A percentile compares a stretch with the other conserved stretches of the same genome.
These are phyloP conservation scores for Pelobates cultripes DNA, from an alignment of 2,797 vertebrate species.

Conservation along the genomic window DNA sequence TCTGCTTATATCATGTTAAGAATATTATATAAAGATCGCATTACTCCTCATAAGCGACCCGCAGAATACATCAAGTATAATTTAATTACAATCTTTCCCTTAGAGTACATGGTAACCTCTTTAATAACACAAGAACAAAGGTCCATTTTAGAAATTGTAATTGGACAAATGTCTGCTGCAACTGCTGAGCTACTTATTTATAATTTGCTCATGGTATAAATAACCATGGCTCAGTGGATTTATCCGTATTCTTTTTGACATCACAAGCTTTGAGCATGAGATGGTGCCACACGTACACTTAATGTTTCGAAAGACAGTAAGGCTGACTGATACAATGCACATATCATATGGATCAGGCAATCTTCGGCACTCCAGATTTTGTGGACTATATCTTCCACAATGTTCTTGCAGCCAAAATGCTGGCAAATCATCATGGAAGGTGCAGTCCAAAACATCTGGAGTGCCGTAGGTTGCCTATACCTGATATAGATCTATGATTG, in stretches of 20 bases:
- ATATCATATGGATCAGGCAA: too few relatives aligned
- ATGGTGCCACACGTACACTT: too few relatives aligned
- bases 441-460: too few relatives aligned
- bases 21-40: constrained; percentile 37
- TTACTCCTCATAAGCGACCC: constrained; percentile 40
- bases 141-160: constrained; percentile 34
- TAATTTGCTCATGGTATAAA: constrained; percentile 13
- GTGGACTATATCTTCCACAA: too few relatives aligned
- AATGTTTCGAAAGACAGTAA: too few relatives aligned
- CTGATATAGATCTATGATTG: too few relatives aligned
- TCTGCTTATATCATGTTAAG: constrained; percentile 50
- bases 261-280: neutral
- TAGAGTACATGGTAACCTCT: constrained; percentile 21
- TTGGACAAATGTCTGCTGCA: constrained; percentile 9
- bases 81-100: constrained; percentile 42
- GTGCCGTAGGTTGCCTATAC: too few relatives aligned
- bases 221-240: neutral
- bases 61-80: constrained; percentile 24
- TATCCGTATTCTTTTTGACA: constrained; percentile 31
- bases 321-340: too few relatives aligned
- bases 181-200: constrained; percentile 10
- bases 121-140: constrained; percentile 34
- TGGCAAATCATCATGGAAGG: too few relatives aligned
- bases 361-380: too few relatives aligned
- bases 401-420: too few relatives aligned